Conservation (phyloP, 1,140 invertebrate genomes). For the Apis laboriosa region DNA sequence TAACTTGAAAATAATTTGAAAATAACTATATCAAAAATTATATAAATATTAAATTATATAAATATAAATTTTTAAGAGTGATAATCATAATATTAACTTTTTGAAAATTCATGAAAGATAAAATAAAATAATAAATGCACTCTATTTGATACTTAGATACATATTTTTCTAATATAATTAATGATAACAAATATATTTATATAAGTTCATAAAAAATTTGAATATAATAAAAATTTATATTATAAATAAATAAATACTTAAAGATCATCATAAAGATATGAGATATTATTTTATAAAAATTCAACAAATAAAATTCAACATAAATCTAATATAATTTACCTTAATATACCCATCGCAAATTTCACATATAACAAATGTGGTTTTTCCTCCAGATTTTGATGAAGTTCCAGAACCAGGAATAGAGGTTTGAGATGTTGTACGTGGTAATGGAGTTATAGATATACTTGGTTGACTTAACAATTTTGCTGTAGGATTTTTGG, state of each 20-base stretch:
- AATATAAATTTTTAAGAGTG: too few relatives aligned
- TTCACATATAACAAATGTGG: slow-evolving; percentile 95
- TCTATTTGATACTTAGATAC: neutral
- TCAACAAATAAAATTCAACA: neutral
- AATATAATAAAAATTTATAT: too few relatives aligned
- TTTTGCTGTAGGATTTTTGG: slow-evolving; percentile 81
- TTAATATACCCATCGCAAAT: slow-evolving; percentile 98
- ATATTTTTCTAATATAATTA: neutral
- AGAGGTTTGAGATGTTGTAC: slow-evolving; percentile 81
- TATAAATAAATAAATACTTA: too few relatives aligned
- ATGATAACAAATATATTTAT: neutral
- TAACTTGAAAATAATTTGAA: too few relatives aligned
- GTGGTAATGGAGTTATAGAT: slow-evolving; percentile 93
- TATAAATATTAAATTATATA: neutral
- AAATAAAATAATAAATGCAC: neutral
- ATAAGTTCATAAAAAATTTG: neutral
- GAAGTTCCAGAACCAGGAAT: slow-evolving; percentile 78
- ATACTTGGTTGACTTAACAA: slow-evolving; percentile 90
- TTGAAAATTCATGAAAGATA: neutral
- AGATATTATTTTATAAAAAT: neutral
- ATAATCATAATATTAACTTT: neutral
- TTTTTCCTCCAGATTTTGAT: slow-evolving; percentile 84
- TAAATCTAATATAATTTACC: slow-evolving; percentile 71
- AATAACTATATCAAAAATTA: too few relatives aligned
- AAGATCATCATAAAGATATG: too few relatives aligned